Evolutionary conservation across 1,140 invertebrate species (phyloP), one percentile per base, ranked within the genome.

Genomic region (Sesamia nonagrioides): DNA sequence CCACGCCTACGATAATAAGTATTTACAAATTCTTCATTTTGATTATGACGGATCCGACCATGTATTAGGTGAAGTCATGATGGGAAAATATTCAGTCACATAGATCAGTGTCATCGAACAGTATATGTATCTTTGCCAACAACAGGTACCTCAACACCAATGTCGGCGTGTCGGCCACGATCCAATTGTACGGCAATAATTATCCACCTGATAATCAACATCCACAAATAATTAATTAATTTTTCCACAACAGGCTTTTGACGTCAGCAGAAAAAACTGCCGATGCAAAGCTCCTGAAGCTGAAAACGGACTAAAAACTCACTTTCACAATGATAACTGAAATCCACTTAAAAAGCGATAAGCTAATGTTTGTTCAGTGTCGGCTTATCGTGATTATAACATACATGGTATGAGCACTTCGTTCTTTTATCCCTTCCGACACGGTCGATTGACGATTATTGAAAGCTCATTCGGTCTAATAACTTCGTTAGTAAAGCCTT

Each of bases 81-180:
- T 77, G 78, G 61, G 77, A 87, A 84, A 86, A 89, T 88, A 90
- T 89, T 84, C 75, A 75, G 68, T 76, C 80, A 81, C 85, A 87
- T 92, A 87, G 85, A 92, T 92, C 90, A 92, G 84, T 88, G 90
- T 91, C 89, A 88, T 80, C 82, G 66, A 78, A 79, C 75, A 82
- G 81, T 78, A 77, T 83, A n/a, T n/a, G n/a, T n/a, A 81, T 87
- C 87, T 85, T 77, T 92, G 91, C 87, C 89, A 92, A 86, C 80
- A 63, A 33, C 68, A 56, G 80, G 82, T 60, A 58, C 54, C 71
- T 42, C 27, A 21, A 73, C 18, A 78, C 84, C 84, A 88, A 91
- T 90, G 86, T 88, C 89, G 84, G 87, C 84, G 79, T 82, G 82
- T 89, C 88, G 87, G 89, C 84, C 80, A 79, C 80, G 86, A 77